Evolutionary conservation across 2,113 vertebrate species (phyloP).

Genomic region (Melospiza georgiana): DNA sequence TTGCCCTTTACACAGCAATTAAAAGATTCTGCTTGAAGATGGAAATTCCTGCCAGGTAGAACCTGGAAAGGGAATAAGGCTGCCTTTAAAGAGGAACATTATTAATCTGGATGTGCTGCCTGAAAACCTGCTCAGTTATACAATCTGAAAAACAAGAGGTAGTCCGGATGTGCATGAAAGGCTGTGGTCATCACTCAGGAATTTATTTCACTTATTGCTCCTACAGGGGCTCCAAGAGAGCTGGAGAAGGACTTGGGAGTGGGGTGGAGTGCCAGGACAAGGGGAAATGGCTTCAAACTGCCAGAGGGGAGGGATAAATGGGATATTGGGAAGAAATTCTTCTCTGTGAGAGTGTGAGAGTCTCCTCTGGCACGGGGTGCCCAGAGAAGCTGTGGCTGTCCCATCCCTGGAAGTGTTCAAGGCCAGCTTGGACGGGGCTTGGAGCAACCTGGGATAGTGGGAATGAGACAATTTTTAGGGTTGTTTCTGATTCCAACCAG

Average conservation of each 20-base stretch:
- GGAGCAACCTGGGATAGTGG: accelerated
- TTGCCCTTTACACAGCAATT: not conserved
- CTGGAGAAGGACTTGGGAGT: not conserved
- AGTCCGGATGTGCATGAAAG: not conserved
- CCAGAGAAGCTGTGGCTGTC: not conserved
- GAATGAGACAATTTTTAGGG: not conserved
- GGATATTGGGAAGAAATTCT: not conserved
- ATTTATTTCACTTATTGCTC: not conserved
- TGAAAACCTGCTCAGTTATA: not conserved
- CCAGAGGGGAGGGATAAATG: accelerated
- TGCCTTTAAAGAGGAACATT: not conserved
- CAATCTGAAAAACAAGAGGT: not conserved
- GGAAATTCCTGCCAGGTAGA: not conserved
- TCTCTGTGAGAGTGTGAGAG: accelerated
- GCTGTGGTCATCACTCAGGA: not conserved
- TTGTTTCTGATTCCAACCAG: not conserved
- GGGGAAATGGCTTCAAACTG: not conserved
- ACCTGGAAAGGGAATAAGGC: not conserved
- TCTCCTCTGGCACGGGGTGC: accelerated
- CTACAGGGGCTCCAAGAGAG: not conserved
- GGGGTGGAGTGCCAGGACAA: not conserved
- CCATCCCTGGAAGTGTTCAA: not conserved
- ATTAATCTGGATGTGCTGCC: not conserved
- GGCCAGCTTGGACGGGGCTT: accelerated
- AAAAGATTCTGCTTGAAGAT: not conserved